Percentiles rank a stretch among this genome's conserved stretches.
phyloP scores from a whole-genome alignment of 2,113 vertebrate species.

The Entomyzon cyanotis region DNA sequence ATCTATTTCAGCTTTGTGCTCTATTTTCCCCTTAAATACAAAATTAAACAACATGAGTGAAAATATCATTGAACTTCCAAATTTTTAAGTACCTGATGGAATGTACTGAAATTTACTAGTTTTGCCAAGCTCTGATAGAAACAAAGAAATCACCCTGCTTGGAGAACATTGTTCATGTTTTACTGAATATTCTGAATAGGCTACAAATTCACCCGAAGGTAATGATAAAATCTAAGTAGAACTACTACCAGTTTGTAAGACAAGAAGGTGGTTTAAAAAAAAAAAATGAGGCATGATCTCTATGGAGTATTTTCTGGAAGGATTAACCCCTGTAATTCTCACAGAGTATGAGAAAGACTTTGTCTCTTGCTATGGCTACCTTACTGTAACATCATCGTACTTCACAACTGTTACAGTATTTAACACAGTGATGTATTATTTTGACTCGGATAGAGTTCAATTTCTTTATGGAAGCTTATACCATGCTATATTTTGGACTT shows the following conservation, averaged over 20 bases:
- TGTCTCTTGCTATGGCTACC: not conserved
- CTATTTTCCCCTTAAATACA: not conserved
- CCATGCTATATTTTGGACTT: not conserved
- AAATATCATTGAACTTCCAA: not conserved
- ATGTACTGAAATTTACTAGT: not conserved
- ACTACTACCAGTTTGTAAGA: not conserved
- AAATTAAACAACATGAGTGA: not conserved
- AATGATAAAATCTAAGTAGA: not conserved
- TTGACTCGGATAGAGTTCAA: not conserved
- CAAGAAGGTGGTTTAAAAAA: not conserved
- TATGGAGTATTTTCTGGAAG: not conserved
- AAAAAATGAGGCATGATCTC: not conserved
- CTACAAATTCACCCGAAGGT: not conserved
- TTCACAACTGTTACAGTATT: not conserved
- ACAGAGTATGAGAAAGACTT: not conserved
- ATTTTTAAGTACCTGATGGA: not conserved
- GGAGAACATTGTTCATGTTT: not conserved
- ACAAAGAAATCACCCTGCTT: not conserved
- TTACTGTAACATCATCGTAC: not conserved
- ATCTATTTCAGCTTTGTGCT: constrained; percentile 44
- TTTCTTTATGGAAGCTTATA: not conserved
- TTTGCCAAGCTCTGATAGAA: not conserved
- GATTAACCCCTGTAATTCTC: not conserved
- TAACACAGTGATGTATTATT: not conserved
- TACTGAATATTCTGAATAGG: not conserved